A percentile compares a stretch with the other conserved stretches of the same genome.
phyloP scores from a whole-genome alignment of 2,888 invertebrate genomes.

The Dilophus febrilis region DNA sequence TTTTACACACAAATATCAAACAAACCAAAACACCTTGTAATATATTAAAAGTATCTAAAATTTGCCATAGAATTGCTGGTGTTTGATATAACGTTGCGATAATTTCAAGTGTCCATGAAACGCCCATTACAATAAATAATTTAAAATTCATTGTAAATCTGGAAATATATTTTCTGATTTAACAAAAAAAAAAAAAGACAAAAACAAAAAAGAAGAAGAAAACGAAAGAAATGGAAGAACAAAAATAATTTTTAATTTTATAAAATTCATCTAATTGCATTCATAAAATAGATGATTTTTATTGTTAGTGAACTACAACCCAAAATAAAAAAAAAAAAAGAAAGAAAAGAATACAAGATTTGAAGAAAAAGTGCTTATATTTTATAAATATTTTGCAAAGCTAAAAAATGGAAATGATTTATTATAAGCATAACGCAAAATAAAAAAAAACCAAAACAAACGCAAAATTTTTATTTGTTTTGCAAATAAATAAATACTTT shows the following conservation, averaged over 20 bases:
- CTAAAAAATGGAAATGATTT: too few species aligned
- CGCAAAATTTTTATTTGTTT: neutral
- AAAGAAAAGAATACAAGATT: too few species aligned
- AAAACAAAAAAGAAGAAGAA: too few species aligned
- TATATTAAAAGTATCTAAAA: conserved; percentile 48
- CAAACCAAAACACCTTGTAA: conserved; percentile 59
- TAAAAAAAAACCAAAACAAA: conserved; percentile 2
- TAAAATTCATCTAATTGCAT: neutral
- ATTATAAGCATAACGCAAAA: too few species aligned
- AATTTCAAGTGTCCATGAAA: conserved; percentile 53
- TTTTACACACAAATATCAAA: conserved; percentile 52
- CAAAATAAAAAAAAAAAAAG: too few species aligned
- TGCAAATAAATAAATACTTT: neutral
- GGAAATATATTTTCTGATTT: conserved; percentile 6
- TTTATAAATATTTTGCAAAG: too few species aligned
- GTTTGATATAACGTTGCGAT: conserved; percentile 38
- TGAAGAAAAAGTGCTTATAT: too few species aligned
- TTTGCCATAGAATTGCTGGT: conserved; percentile 32
- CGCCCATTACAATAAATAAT: conserved; percentile 63
- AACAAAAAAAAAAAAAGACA: too few species aligned
- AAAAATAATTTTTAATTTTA: conserved; percentile 13
- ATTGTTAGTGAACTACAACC: too few species aligned
- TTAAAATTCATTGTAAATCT: conserved; percentile 56
- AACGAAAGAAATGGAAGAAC: neutral
- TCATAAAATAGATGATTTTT: neutral